These are phyloP conservation scores for Phlogophora meticulosa DNA, from an alignment of 2,888 invertebrate genomes.

Conservation along the genomic window DNA sequence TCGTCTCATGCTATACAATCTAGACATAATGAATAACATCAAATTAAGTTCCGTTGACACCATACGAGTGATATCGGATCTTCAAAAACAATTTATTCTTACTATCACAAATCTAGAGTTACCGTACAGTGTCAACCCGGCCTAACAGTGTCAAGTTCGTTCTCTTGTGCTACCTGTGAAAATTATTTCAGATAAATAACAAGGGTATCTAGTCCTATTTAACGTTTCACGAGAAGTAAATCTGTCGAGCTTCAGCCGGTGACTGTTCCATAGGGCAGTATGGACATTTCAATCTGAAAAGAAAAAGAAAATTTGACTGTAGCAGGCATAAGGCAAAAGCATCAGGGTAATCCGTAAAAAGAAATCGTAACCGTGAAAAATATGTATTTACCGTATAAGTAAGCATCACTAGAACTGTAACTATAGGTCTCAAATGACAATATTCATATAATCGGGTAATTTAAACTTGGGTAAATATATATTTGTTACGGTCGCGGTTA, in stretches of 20 bases:
- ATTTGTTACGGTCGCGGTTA: no score
- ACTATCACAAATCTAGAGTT: neutral
- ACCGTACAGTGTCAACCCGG: slow-evolving; percentile 26
- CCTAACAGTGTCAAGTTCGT: slow-evolving; percentile 46
- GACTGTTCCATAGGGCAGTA: slow-evolving; percentile 99
- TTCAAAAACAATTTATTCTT: neutral
- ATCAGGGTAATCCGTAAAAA: no score
- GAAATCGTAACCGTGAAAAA: no score
- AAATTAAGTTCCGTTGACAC: slow-evolving; percentile 31
- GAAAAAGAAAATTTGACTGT: slow-evolving; percentile 8
- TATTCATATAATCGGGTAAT: no score
- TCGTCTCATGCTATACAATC: neutral
- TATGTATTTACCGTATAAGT: no score
- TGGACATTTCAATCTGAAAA: slow-evolving; percentile 98
- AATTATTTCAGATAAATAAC: slow-evolving; percentile 53
- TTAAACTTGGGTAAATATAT: no score
- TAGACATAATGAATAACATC: slow-evolving; percentile 16
- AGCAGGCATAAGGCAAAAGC: neutral
- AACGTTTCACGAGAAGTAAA: slow-evolving; percentile 94
- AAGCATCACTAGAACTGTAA: no score
- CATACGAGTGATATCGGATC: slow-evolving; percentile 15
- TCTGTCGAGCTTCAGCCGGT: slow-evolving; percentile 97
- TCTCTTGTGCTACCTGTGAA: slow-evolving; percentile 41
- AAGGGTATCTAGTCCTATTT: slow-evolving; percentile 25
- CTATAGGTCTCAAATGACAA: no score